Percentiles rank a stretch among this genome's conserved stretches.
Conservation (phyloP, 2,888 invertebrate species). For the Glaucopsyche alexis region DNA sequence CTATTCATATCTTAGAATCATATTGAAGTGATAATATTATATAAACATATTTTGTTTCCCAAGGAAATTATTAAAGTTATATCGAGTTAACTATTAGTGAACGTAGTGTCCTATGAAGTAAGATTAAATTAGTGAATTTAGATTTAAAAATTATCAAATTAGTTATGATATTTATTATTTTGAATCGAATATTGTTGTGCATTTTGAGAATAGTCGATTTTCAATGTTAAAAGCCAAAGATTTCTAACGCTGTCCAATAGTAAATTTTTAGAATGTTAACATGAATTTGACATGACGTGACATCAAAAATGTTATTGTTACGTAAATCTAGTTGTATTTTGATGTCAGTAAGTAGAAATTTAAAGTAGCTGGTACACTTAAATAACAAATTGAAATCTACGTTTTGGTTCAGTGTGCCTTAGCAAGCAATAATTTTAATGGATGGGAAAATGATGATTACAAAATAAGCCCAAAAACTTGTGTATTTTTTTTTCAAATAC, state of each 20-base stretch:
- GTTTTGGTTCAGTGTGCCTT: not conserved
- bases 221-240: not conserved
- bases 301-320: not conserved
- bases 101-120: conserved; percentile 52
- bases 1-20: conserved; percentile 76
- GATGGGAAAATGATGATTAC: too few relatives aligned
- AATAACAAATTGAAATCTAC: not conserved
- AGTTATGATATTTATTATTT: not conserved
- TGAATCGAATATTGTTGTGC: not conserved
- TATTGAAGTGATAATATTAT: conserved; percentile 67
- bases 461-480: not conserved
- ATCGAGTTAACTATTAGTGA: conserved; percentile 71
- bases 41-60: conserved; percentile 66
- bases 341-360: too few relatives aligned
- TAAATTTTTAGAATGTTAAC: too few relatives aligned
- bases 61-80: conserved; percentile 74
- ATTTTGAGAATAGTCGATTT: not conserved
- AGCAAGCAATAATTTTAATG: not conserved
- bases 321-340: too few relatives aligned
- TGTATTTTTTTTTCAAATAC: not conserved
- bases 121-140: conserved; percentile 45
- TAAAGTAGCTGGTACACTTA: too few relatives aligned
- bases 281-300: not conserved
- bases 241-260: too few relatives aligned
- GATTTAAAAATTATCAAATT: conserved; percentile 42